phyloP scores from a whole-genome alignment of 2,888 invertebrate genomes.

The Agrochola lota region DNA sequence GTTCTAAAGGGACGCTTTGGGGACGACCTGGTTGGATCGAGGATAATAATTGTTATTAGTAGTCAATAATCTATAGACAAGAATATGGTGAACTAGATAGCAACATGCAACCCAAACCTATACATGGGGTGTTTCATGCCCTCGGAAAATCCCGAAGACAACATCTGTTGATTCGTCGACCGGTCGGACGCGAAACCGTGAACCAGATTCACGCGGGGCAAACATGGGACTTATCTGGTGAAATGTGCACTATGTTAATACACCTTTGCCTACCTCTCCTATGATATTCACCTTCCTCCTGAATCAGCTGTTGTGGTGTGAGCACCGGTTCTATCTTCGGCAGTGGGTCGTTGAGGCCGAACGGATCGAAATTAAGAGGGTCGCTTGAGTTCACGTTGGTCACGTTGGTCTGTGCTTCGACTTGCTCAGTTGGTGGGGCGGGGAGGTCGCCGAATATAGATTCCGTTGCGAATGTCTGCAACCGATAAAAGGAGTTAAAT shows the following conservation, averaged over 20 bases:
- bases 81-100: not conserved
- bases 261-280: constrained; percentile 1
- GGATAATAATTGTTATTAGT: not conserved
- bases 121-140: too few species aligned
- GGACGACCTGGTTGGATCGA: constrained; percentile 73
- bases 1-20: constrained; percentile 82
- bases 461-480: constrained; percentile 79
- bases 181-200: too few species aligned
- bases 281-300: constrained; percentile 79
- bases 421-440: constrained; percentile 74
- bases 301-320: constrained; percentile 77
- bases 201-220: too few species aligned
- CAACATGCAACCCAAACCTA: too few species aligned
- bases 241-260: constrained; percentile 1
- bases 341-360: constrained; percentile 89
- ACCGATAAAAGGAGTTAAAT: not conserved
- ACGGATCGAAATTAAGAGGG: constrained; percentile 91
- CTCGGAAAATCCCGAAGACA: too few species aligned
- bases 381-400: constrained; percentile 74
- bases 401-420: constrained; percentile 64
- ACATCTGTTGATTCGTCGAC: too few species aligned
- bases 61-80: not conserved
- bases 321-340: constrained; percentile 85
- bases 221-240: not conserved
- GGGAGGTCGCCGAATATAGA: constrained; percentile 85